Conservation (phyloP, 2,888 invertebrate genomes). For the Imbricaverruca yamaguchii region DNA sequence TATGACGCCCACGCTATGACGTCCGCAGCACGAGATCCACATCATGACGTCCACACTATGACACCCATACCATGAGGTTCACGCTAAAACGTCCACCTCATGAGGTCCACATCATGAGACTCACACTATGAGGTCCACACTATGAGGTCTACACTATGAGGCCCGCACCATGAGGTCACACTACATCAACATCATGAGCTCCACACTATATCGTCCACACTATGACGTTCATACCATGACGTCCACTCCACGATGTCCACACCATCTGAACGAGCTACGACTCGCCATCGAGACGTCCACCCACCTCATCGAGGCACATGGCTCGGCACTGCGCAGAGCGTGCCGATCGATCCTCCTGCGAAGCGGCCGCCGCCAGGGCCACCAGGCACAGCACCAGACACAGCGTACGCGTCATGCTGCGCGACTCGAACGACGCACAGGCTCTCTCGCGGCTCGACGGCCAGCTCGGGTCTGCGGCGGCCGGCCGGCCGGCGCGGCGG, state of each 20-base stretch:
- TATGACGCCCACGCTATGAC: too few species aligned
- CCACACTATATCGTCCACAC: background rate
- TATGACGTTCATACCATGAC: background rate
- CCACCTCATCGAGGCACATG: conserved; percentile 1
- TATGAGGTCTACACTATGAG: background rate
- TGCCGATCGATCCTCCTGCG: background rate
- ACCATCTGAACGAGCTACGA: background rate
- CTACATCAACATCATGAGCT: background rate
- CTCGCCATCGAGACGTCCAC: background rate
- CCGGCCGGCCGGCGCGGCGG: background rate
- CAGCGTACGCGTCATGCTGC: background rate
- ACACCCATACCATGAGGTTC: too few species aligned
- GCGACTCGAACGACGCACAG: too few species aligned
- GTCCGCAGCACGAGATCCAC: too few species aligned
- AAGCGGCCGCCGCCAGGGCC: background rate
- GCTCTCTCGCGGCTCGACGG: background rate
- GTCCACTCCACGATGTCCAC: background rate
- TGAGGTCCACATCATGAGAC: background rate
- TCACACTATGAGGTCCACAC: too few species aligned
- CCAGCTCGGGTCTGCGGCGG: background rate
- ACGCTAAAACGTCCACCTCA: background rate
- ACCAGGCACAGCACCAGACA: background rate
- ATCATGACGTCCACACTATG: background rate
- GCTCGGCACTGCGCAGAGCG: background rate
- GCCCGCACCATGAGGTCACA: too few species aligned